A percentile compares a stretch with the other conserved stretches of the same genome.
These are phyloP conservation scores for Nasalis larvatus DNA, from an alignment of 2,113 vertebrate genomes.

Conservation along the genomic window DNA sequence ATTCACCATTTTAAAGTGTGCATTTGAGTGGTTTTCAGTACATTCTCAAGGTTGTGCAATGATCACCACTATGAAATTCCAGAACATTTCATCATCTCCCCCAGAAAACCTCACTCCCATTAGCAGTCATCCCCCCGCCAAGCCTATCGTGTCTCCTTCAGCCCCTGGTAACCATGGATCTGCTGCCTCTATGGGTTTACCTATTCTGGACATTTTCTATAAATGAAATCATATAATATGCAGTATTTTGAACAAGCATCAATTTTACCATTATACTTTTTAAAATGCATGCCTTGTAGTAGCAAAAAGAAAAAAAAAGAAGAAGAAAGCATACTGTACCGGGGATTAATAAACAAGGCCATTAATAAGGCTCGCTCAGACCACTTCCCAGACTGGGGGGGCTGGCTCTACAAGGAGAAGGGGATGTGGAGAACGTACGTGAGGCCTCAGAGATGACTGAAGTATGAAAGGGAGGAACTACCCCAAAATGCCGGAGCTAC, in stretches of 20 bases:
- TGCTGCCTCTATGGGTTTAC: background rate
- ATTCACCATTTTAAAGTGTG: background rate
- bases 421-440: fast-evolving
- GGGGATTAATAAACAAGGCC: background rate
- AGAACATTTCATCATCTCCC: background rate
- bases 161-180: background rate
- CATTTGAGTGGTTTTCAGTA: background rate
- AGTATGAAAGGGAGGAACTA: background rate
- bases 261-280: background rate
- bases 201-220: background rate
- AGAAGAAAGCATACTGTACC: background rate
- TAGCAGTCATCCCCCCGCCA: background rate
- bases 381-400: background rate
- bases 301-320: background rate
- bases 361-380: background rate
- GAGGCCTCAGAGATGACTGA: background rate
- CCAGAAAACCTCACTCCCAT: background rate
- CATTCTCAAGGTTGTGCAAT: background rate
- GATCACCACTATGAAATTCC: background rate
- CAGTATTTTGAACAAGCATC: background rate
- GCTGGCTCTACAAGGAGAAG: background rate
- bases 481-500: background rate
- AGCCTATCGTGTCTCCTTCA: background rate
- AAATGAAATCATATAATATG: background rate
- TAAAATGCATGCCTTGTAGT: background rate